Conservation (phyloP, 2,888 invertebrate genomes). For the Gastracanthus pulcherrimus region DNA sequence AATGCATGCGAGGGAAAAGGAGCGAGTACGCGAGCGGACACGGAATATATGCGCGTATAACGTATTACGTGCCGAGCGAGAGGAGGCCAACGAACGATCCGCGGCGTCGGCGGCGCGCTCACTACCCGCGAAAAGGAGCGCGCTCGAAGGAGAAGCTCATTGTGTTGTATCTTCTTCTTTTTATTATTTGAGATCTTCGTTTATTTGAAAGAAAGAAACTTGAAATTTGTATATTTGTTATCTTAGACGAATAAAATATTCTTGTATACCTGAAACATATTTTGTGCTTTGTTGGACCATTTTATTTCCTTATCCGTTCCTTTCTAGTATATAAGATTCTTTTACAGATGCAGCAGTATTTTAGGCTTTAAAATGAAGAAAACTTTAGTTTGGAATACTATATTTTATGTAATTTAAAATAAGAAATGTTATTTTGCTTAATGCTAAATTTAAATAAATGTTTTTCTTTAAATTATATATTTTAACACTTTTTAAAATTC, state of each 20-base stretch:
- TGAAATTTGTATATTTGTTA: constrained; percentile 77
- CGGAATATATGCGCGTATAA: constrained; percentile 40
- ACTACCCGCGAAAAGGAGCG: background rate
- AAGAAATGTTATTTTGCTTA: no score
- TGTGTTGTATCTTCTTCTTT: constrained; percentile 18
- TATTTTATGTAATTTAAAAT: background rate
- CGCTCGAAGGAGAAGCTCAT: constrained; percentile 10
- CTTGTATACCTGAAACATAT: constrained; percentile 74
- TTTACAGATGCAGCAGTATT: background rate
- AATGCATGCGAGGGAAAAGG: constrained; percentile 48
- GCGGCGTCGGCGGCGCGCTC: background rate
- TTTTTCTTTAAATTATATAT: no score
- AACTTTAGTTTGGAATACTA: no score
- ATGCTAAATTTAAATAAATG: background rate
- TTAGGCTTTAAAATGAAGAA: no score
- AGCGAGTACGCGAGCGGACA: background rate
- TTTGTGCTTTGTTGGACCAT: background rate
- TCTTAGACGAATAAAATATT: constrained; percentile 78
- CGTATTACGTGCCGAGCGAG: constrained; percentile 20
- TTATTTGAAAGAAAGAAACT: constrained; percentile 66
- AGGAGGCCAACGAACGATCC: constrained; percentile 27
- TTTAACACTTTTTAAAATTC: background rate
- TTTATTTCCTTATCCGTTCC: background rate
- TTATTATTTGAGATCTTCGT: constrained; percentile 63
- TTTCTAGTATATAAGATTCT: background rate